Evolutionary conservation across 2,113 vertebrate genomes (phyloP).

Genomic region (Bubo scandiacus): DNA sequence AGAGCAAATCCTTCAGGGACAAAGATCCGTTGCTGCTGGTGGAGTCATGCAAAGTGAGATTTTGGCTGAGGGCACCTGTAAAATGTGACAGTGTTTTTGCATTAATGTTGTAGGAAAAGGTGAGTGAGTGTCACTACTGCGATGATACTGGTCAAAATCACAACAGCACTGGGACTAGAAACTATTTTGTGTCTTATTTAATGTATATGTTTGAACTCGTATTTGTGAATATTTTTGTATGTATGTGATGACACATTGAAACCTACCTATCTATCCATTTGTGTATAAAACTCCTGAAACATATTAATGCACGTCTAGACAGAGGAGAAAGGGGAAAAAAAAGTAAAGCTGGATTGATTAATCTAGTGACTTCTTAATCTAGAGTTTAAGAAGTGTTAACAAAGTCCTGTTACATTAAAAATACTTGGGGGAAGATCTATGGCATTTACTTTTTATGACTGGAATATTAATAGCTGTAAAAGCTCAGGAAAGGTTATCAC

Average conservation of each 20-base stretch:
- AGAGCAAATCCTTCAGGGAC: not conserved
- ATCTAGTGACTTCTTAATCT: not conserved
- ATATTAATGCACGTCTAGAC: not conserved
- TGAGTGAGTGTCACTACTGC: not conserved
- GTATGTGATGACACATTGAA: not conserved
- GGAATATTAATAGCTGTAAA: conserved; percentile 5
- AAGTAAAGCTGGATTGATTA: not conserved
- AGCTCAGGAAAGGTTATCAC: not conserved
- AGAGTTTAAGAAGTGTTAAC: not conserved
- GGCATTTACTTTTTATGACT: not conserved
- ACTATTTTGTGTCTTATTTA: not conserved
- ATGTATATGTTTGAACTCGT: not conserved
- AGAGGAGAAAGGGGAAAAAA: not conserved
- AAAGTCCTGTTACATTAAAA: not conserved
- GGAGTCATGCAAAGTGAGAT: not conserved
- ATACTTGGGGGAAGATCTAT: not conserved
- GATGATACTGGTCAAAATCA: not conserved
- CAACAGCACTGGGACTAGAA: not conserved
- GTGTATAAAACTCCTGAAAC: not conserved
- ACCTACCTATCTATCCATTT: not conserved
- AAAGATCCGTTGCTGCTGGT: not conserved
- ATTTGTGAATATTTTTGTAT: not conserved
- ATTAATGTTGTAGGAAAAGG: not conserved
- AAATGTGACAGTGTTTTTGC: not conserved
- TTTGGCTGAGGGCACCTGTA: not conserved